Base-by-base conservation (phyloP, 2,113 vertebrate species). In the Catharus minimus region DNA sequence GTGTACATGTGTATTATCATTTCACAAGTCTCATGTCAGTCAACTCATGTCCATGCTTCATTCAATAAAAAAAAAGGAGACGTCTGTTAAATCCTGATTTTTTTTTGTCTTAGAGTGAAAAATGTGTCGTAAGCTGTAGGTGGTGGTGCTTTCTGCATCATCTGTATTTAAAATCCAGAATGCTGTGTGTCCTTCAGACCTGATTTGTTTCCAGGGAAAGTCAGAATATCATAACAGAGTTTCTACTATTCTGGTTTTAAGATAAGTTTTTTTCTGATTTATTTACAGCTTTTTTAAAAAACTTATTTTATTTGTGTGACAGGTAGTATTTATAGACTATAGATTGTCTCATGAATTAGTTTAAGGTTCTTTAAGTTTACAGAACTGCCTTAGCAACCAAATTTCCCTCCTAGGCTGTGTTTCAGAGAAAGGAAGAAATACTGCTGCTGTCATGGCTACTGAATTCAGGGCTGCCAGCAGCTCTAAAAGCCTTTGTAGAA, bases 391-490 rank as follows among this genome's bases (percentile, higher is more conserved):
- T 86, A 38, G 22, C 52, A 92, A 56, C 15, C 60, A 13, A 47
- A 26, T 81, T 79, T 56, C 39, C 36, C 10, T 86, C 52, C 67
- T 53, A 32, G 86, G 41, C 32, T 44, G 14, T 43, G 39, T 82
- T 86, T 90, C 41, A 72, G 68, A 76, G 61, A 79, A 67, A 73
- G 44, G n/a, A 88, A 69, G 80, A 91, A 84, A 83, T 66, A 56
- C 27, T 84, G 73, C 58, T 66, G 24, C 88, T 88, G 58, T 82
- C 38, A 44, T 41, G 50, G 64, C 44, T 92, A 52, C 44, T 88
- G 80, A 80, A 91, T 79, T 86, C 67, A 39, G 20, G 32, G 58
- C 62, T 82, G 46, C 38, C 62, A 60, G 61, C 17, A 77, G 33
- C 61, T 64, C 44, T 72, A 52, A 68, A 66, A 89, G 28, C 15